Percentiles rank a stretch among this genome's conserved stretches.
Conservation (phyloP, 2,888 invertebrate species). For the Zaprionus lineosus region DNA sequence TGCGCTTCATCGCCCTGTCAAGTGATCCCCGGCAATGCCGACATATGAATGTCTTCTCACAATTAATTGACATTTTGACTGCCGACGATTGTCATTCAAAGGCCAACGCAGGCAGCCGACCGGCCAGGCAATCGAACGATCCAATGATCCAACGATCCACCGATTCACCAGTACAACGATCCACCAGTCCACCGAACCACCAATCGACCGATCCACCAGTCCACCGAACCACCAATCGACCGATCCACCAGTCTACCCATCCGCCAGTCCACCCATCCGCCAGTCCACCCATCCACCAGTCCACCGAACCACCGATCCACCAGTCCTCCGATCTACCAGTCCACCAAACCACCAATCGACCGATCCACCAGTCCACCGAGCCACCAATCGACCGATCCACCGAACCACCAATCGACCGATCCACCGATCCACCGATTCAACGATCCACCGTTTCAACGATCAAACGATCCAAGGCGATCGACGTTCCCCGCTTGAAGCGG, state of each 20-base stretch:
- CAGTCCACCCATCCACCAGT: no score
- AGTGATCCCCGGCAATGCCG: slow-evolving; percentile 22
- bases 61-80: slow-evolving; percentile 75
- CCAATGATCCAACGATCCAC: not conserved
- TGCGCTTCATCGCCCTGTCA: slow-evolving; percentile 24
- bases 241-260: no score
- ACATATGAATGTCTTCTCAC: slow-evolving; percentile 68
- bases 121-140: not conserved
- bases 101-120: slow-evolving; percentile 37
- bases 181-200: not conserved
- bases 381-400: not conserved
- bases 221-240: not conserved
- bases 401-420: no score
- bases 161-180: not conserved
- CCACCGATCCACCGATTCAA: not conserved
- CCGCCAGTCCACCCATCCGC: no score
- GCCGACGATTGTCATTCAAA: slow-evolving; percentile 74
- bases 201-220: not conserved
- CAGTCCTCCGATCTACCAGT: not conserved
- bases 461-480: slow-evolving; percentile 2
- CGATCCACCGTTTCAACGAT: not conserved
- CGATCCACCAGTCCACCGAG: not conserved
- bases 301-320: no score
- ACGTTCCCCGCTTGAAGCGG: slow-evolving; percentile 3
- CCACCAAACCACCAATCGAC: no score